A percentile compares a stretch with the other conserved stretches of the same genome.
Evolutionary conservation across 1,140 invertebrate species (phyloP).

Genomic region (Macrosteles quadrilineatus): DNA sequence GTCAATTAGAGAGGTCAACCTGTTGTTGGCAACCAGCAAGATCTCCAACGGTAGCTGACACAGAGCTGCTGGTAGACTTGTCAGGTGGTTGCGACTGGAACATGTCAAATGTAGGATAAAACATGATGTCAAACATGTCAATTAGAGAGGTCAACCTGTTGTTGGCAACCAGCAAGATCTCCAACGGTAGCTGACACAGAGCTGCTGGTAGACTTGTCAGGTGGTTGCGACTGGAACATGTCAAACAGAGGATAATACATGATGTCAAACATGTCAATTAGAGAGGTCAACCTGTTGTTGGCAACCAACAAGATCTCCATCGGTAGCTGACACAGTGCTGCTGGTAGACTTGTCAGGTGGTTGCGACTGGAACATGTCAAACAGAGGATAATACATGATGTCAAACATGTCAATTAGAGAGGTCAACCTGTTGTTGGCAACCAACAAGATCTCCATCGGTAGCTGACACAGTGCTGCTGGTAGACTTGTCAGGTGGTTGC

Average conservation of each 20-base stretch:
- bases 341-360: constrained; percentile 78
- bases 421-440: constrained; percentile 83
- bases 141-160: constrained; percentile 83
- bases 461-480: constrained; percentile 85
- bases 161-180: constrained; percentile 79
- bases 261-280: constrained; percentile 92
- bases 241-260: constrained; percentile 47
- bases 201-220: constrained; percentile 78
- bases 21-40: constrained; percentile 84
- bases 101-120: constrained; percentile 6
- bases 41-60: constrained; percentile 76
- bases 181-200: constrained; percentile 75
- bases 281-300: constrained; percentile 79
- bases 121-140: constrained; percentile 86
- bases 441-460: constrained; percentile 68
- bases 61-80: constrained; percentile 78
- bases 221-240: constrained; percentile 77
- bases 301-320: constrained; percentile 73
- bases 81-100: constrained; percentile 84
- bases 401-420: too few relatives aligned
- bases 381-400: constrained; percentile 49
- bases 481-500: constrained; percentile 82
- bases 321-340: constrained; percentile 82
- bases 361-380: constrained; percentile 69
- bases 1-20: constrained; percentile 79